These are phyloP conservation scores for Halcyon badia DNA, from an alignment of 2,797 vertebrate genomes.

Conservation along the genomic window DNA sequence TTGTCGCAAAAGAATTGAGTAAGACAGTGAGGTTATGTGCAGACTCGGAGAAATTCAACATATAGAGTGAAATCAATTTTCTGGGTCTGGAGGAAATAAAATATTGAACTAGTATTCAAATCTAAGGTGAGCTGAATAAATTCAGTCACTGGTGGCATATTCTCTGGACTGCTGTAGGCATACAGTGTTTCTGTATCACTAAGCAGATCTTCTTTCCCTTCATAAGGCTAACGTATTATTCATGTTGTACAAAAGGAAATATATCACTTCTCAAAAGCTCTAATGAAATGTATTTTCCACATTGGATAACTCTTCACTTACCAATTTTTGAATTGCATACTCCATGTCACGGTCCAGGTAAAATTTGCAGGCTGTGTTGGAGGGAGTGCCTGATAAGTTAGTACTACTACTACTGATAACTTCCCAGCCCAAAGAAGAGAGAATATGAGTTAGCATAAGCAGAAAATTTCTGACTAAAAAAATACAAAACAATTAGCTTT, in stretches of 20 bases:
- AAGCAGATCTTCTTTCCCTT: background rate
- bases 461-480: background rate
- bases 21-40: background rate
- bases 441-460: background rate
- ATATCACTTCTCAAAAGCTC: background rate
- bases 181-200: background rate
- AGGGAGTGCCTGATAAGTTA: background rate
- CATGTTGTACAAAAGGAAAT: background rate
- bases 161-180: background rate
- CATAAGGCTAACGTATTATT: background rate
- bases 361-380: background rate
- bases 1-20: background rate
- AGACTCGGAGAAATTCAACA: constrained; percentile 11
- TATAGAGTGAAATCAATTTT: background rate
- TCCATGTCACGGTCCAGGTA: background rate
- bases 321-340: background rate
- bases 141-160: background rate
- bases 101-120: background rate
- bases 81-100: background rate
- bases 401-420: background rate
- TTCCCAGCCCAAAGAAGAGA: background rate
- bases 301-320: background rate
- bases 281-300: background rate
- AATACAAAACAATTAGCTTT: background rate
- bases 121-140: background rate